Conservation (phyloP, 2,797 vertebrate genomes). For the Merluccius polli region DNA sequence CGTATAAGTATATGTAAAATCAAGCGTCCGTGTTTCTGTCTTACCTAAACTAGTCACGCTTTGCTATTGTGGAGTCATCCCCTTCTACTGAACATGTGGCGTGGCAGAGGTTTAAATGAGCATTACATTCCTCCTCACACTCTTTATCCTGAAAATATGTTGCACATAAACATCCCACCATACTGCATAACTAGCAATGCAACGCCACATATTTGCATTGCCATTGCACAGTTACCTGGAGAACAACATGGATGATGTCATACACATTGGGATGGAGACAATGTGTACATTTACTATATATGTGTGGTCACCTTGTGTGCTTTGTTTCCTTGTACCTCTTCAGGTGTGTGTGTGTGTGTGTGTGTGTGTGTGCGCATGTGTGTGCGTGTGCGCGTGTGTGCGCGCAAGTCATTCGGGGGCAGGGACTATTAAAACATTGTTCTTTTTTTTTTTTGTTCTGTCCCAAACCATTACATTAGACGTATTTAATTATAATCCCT, state of each 20-base stretch:
- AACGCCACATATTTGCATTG: too few species aligned
- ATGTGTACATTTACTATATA: too few species aligned
- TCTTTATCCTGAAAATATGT: background rate
- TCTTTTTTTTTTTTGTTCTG: background rate
- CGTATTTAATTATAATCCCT: background rate
- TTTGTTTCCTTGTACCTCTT: background rate
- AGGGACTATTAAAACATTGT: slow-evolving; percentile 1
- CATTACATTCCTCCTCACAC: background rate
- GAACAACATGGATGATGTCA: background rate
- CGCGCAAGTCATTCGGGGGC: too few species aligned
- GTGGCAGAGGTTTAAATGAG: background rate
- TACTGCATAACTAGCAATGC: background rate
- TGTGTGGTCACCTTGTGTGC: slow-evolving; percentile 1
- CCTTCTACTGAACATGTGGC: background rate
- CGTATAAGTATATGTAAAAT: too few species aligned
- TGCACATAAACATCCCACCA: background rate
- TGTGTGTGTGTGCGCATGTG: background rate
- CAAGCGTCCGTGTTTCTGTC: too few species aligned
- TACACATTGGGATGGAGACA: background rate
- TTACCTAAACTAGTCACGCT: too few species aligned
- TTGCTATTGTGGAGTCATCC: too few species aligned
- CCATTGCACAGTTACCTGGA: background rate
- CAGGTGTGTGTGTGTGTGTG: background rate
- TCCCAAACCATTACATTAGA: background rate
- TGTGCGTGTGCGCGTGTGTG: background rate